Evolutionary conservation across 1,140 invertebrate species (phyloP), one percentile per base, ranked within the genome.

Genomic region (Caenorhabditis inopinata): DNA sequence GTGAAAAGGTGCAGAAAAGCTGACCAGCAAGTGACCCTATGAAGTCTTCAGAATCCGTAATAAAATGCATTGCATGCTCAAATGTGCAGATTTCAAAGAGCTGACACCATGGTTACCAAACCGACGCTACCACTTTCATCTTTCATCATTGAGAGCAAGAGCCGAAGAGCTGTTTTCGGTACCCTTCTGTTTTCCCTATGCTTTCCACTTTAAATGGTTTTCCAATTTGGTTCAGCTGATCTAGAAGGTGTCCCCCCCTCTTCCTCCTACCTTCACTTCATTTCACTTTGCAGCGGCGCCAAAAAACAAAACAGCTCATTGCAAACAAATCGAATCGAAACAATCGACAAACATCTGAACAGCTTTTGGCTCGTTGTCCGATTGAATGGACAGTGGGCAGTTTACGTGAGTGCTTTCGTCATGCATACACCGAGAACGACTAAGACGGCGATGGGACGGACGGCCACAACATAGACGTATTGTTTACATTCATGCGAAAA

Each of bases 271-370:
- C n/a, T n/a, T n/a, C n/a, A n/a, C n/a, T n/a, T n/a, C n/a, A n/a
- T n/a, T n/a, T n/a, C n/a, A n/a, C n/a, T n/a, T n/a, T n/a, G 38
- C 38, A 42, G 38, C 38, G 14, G 38, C 38, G 38, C 38, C 14
- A 5, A 62, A 68, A 68, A 68, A 47, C 47, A 75, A 47, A 75
- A 75, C 23, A 49, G 74, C 74, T 48, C 42, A 47, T 75, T 49
- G 42, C 74, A 49, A 48, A 75, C 74, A 75, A 9, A 48, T 49
- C 47, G 48, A 4, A 29, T 35, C 47, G 45, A 75, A 75, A 75
- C 74, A 75, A 25, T 49, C 46, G 74, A 29, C 74, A 75, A 75
- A 75, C 42, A 49, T 18, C n/a, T 25, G 14, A 32, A 12, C 5
- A 27, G 16, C 9, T n/a, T 42, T 27, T 12, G 16, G 27, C 16